These are phyloP conservation scores for Eupsilia transversa DNA, from an alignment of 2,888 invertebrate species.

Conservation along the genomic window DNA sequence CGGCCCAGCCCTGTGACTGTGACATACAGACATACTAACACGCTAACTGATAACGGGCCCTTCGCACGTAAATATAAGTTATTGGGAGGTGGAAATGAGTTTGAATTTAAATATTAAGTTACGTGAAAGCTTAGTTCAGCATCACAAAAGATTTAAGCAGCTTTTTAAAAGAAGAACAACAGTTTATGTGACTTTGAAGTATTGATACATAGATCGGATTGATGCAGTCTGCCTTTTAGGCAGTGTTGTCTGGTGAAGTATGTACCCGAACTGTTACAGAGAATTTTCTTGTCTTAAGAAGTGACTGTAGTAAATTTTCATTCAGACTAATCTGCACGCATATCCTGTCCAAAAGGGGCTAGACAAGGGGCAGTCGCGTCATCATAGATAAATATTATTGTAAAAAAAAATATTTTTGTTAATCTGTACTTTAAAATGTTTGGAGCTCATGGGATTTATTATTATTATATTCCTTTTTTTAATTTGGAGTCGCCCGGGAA, in stretches of 20 bases:
- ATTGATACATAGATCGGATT: not conserved
- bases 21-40: constrained; percentile 71
- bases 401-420: no score
- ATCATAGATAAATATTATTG: no score
- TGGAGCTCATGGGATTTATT: no score
- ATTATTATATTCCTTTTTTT: no score
- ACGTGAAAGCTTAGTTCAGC: constrained; percentile 11
- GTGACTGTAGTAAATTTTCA: not conserved
- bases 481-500: no score
- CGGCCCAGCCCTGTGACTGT: constrained; percentile 73
- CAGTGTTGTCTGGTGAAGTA: not conserved
- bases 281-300: not conserved
- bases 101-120: constrained; percentile 26
- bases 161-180: not conserved
- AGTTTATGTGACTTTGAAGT: not conserved
- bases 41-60: constrained; percentile 65
- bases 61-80: constrained; percentile 25
- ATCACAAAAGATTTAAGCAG: not conserved
- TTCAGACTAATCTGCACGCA: not conserved
- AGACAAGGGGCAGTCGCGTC: not conserved
- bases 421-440: no score
- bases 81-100: constrained; percentile 17
- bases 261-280: not conserved
- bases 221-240: no score
- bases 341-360: not conserved